Base-by-base conservation (phyloP, 2,113 vertebrate genomes). In the Corythoichthys intestinalis region DNA sequence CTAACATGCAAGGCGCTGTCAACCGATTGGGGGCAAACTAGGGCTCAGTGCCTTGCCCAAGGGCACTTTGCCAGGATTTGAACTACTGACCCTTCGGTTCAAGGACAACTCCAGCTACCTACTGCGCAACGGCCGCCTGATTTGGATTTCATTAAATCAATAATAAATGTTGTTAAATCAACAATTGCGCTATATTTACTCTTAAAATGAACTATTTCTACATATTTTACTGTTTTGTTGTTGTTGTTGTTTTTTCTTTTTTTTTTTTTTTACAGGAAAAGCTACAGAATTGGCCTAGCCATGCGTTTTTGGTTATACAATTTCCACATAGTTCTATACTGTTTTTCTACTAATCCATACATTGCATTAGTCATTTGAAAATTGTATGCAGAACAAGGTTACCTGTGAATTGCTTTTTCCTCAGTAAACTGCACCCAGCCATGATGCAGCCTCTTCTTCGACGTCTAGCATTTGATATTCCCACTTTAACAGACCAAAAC, bases 371-470 rank as follows among this genome's bases (percentile, higher is more conserved):
- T 11, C 47, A 13, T 7, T 7, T 44, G 6, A 8, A 1, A 48
- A 6, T 48, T 48, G 11, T 3, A 48, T 13, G 10, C 13, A 50
- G 14, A 50, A 12, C 48, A 50, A 15, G 48, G 14, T 50, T 4
- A 50, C 14, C 46, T 50, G 10, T 50, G 48, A 50, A 12, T 50
- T 28, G 20, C 53, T 28, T 56, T 5, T 58, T 75, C 38, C 83
- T 77, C 85, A 98, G 96, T 81, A 93, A 96, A 70, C 80, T 98
- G 65, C 93, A 93, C 13, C 94, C 96, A 47, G 94, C 94, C 39
- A 91, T 93, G 94, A 94, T 98, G 94, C 95, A 96, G 69, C 94
- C 95, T 75, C 92, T 98, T 11, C 90, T 98, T 38, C 89, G 91
- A 65, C 92, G 91, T 73, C 91, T 98, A 37, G 94, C 96, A 2